phyloP scores from a whole-genome alignment of 2,888 invertebrate genomes.

The Automeris io region DNA sequence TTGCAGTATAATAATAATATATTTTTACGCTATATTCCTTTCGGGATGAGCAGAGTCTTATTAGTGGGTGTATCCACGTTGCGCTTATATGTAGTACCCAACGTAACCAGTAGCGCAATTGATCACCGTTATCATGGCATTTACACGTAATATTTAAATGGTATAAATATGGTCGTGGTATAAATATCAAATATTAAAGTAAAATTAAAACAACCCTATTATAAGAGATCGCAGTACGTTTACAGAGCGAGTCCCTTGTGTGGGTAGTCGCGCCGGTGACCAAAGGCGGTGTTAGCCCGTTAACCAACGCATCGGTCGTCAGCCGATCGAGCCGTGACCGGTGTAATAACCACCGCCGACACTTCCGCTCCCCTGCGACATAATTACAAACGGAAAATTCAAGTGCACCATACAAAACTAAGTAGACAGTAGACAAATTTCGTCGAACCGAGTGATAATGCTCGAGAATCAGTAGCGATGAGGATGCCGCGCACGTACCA shows the following conservation, averaged over 20 bases:
- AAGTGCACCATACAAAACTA: constrained; percentile 57
- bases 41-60: too few relatives aligned
- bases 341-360: constrained; percentile 57
- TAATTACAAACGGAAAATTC: constrained; percentile 72
- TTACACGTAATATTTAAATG: too few relatives aligned
- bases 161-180: too few relatives aligned
- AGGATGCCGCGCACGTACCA: constrained; percentile 61
- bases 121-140: too few relatives aligned
- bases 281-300: constrained; percentile 57
- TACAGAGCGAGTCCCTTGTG: constrained; percentile 40
- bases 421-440: constrained; percentile 54
- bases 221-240: too few relatives aligned
- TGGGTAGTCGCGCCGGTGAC: constrained; percentile 51
- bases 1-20: too few relatives aligned
- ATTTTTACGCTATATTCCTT: too few relatives aligned
- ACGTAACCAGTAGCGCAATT: too few relatives aligned
- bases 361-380: constrained; percentile 64
- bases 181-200: too few relatives aligned
- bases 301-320: constrained; percentile 54
- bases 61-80: too few relatives aligned
- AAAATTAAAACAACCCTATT: constrained; percentile 5
- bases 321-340: constrained; percentile 58
- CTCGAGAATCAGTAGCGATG: constrained; percentile 17
- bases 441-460: constrained; percentile 42
- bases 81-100: too few relatives aligned